These are phyloP conservation scores for Thaleichthys pacificus DNA, from an alignment of 2,797 vertebrate species.

Conservation along the genomic window DNA sequence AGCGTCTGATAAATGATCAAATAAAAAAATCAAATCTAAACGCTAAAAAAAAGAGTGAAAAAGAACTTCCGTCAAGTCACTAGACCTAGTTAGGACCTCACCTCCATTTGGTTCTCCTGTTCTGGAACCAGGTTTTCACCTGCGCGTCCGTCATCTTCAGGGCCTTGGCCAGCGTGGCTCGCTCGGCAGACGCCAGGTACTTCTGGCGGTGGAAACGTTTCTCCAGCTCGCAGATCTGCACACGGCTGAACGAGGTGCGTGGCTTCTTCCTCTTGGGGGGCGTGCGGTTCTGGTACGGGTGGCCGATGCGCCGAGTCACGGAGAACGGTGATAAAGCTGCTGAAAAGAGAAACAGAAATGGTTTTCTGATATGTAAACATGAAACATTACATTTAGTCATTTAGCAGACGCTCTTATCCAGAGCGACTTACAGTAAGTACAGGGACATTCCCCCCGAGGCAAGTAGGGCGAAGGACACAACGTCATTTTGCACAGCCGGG, in stretches of 20 bases:
- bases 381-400: too few relatives aligned
- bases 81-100: constrained; percentile 51
- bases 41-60: neutral
- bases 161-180: constrained; percentile 88
- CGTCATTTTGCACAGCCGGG: too few relatives aligned
- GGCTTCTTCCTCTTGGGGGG: constrained; percentile 96
- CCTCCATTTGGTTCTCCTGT: constrained; percentile 98
- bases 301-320: constrained; percentile 89
- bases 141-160: constrained; percentile 97
- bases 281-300: constrained; percentile 96
- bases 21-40: neutral
- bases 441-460: too few relatives aligned
- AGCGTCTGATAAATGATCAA: too few relatives aligned
- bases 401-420: too few relatives aligned
- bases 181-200: constrained; percentile 91
- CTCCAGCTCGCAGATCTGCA: constrained; percentile 97
- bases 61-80: neutral
- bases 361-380: neutral
- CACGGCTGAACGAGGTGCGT: constrained; percentile 90
- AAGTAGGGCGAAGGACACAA: too few relatives aligned
- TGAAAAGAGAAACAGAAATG: constrained; percentile 41
- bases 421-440: too few relatives aligned
- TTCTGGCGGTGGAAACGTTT: constrained; percentile 95
- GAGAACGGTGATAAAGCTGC: constrained; percentile 91
- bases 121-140: constrained; percentile 99